These are phyloP conservation scores for Euleptes europaea DNA, from an alignment of 2,113 vertebrate genomes.

Conservation along the genomic window DNA sequence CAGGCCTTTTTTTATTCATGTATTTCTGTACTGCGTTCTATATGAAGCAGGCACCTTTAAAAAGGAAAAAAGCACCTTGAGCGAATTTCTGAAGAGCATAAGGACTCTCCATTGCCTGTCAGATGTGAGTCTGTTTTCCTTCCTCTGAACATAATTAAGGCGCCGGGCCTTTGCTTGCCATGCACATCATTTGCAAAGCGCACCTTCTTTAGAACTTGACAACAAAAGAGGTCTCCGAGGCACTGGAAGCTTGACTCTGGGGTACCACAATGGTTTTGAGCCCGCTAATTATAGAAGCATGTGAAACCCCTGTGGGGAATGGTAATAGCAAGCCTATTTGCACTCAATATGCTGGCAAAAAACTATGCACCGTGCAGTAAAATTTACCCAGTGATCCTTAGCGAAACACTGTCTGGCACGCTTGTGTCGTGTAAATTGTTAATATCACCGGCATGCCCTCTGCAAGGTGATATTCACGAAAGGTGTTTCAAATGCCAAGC, in stretches of 20 bases:
- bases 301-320: neutral
- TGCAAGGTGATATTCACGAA: neutral
- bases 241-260: neutral
- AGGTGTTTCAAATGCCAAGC: neutral
- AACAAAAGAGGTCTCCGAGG: neutral
- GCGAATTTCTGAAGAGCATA: neutral
- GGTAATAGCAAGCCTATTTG: neutral
- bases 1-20: neutral
- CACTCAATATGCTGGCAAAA: neutral
- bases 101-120: neutral
- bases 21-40: neutral
- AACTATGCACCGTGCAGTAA: neutral
- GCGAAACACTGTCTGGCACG: neutral
- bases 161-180: neutral
- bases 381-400: neutral
- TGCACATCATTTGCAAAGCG: neutral
- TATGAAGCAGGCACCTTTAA: neutral
- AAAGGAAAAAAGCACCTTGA: neutral
- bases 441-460: rapidly evolving
- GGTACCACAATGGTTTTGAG: neutral
- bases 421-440: neutral
- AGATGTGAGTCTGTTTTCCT: neutral
- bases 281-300: neutral
- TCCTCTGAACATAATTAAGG: neutral
- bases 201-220: neutral